Percentiles rank a stretch among this genome's conserved stretches.
Conservation (phyloP, 2,888 invertebrate species). For the Meiosimyza platycephala region DNA sequence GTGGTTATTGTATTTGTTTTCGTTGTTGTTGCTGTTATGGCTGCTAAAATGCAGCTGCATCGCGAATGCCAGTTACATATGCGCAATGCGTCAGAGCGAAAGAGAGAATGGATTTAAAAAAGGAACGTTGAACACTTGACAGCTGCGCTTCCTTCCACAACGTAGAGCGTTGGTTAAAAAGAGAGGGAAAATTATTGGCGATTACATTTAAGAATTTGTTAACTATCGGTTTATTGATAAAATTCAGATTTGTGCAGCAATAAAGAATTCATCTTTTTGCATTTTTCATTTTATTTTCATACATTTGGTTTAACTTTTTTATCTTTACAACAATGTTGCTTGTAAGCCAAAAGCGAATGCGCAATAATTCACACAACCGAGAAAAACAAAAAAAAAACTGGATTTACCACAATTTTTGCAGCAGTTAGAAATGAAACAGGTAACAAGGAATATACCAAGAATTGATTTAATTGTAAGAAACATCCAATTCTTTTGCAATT, state of each 20-base stretch:
- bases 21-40: constrained; percentile 21
- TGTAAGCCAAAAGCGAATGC: constrained; percentile 17
- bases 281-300: constrained; percentile 4
- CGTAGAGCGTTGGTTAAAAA: background rate
- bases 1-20: constrained; percentile 11
- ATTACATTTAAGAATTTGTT: background rate
- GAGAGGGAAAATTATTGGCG: background rate
- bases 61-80: constrained; percentile 8
- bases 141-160: constrained; percentile 36
- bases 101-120: constrained; percentile 17
- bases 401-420: constrained; percentile 34
- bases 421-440: constrained; percentile 32
- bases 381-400: constrained; percentile 26
- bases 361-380: constrained; percentile 18
- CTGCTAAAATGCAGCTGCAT: constrained; percentile 41
- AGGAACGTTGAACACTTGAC: constrained; percentile 40
- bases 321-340: background rate
- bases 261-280: background rate
- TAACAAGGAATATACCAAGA: constrained; percentile 4
- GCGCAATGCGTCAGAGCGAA: background rate
- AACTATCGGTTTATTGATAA: no score
- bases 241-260: no score
- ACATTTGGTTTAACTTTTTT: background rate
- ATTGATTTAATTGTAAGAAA: background rate
- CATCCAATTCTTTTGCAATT: constrained; percentile 32